Base-by-base conservation (phyloP, 2,113 vertebrate genomes). In the Penelope pileata region DNA sequence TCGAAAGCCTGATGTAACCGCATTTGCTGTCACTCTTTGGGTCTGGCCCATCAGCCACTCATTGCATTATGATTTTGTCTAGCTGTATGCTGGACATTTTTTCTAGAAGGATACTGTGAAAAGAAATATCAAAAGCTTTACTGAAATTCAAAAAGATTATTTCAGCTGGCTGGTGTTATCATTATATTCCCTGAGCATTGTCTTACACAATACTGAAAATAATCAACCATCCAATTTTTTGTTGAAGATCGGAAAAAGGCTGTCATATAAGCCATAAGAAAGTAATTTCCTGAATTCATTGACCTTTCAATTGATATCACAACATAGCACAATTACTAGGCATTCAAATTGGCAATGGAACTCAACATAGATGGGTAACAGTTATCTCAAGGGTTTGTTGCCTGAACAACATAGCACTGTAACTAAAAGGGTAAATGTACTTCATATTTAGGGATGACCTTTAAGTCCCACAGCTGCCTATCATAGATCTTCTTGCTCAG, bases 231-330 rank as follows among this genome's bases (percentile, higher is more conserved):
- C 69, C 70, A 87, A 60, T 89, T 96, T 96, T 92, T 96, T 93
- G 70, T 86, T 90, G 80, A 92, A 97, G 97, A 96, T 40, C 11
- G 0, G 83, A 86, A 86, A 91, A 96, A 67, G 60, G 82, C 81
- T 97, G 96, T 94, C 96, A 95, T 93, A 93, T 90, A 93, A 91
- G 43, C 51, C 83, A n/a, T 66, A 60, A 83, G 88, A 97, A 95
- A 81, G 51, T 83, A 97, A 97, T 98, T 97, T 97, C 82, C 96
- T 97, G 97, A 97, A 98, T 98, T 96, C 97, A 95, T 97, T 98
- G 97, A 98, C 97, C 97, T 98, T 98, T 98, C 95, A 95, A 94
- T 83, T 97, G 96, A 91, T 97, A 97, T 95, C 86, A 96, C 96
- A 98, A 96, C 95, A 97, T 54, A 77, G 63, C 64, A 94, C 96